phyloP scores from a whole-genome alignment of 2,113 vertebrate species.

The Archocentrus centrarchus region DNA sequence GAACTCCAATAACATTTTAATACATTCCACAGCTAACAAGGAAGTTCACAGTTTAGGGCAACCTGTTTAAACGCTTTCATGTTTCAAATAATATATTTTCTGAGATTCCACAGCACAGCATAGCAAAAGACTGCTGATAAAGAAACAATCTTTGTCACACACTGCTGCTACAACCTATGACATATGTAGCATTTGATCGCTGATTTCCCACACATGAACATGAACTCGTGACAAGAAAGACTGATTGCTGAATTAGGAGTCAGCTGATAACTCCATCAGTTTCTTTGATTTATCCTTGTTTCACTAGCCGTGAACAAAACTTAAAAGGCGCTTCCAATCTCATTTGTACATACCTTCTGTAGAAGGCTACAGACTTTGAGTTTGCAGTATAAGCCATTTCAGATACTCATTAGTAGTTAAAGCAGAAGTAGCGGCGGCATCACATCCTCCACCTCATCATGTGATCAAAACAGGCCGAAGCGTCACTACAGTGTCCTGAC shows the following conservation, averaged over 20 bases:
- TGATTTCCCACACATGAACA: not conserved
- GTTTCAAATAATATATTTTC: not conserved
- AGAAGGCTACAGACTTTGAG: slow-evolving; percentile 25
- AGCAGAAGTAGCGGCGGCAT: slow-evolving; percentile 42
- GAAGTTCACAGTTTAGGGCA: not conserved
- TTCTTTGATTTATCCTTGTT: not conserved
- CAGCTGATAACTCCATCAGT: not conserved
- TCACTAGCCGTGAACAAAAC: not conserved
- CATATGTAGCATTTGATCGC: not conserved
- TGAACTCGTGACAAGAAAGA: not conserved
- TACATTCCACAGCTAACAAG: not conserved
- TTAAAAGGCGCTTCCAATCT: not conserved
- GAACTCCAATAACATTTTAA: not conserved
- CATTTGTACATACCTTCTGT: slow-evolving; percentile 28
- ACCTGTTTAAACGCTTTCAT: not conserved
- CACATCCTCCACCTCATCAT: slow-evolving; percentile 50
- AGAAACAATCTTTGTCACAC: not conserved
- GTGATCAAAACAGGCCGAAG: slow-evolving; percentile 64
- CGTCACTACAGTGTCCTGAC: not conserved
- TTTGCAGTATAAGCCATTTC: slow-evolving; percentile 31
- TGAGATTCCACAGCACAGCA: not conserved
- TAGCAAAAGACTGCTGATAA: not conserved
- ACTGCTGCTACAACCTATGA: not conserved
- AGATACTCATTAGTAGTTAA: not conserved
- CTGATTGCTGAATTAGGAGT: not conserved